Conservation (phyloP, 2,797 vertebrate genomes). For the Myotis daubentonii region DNA sequence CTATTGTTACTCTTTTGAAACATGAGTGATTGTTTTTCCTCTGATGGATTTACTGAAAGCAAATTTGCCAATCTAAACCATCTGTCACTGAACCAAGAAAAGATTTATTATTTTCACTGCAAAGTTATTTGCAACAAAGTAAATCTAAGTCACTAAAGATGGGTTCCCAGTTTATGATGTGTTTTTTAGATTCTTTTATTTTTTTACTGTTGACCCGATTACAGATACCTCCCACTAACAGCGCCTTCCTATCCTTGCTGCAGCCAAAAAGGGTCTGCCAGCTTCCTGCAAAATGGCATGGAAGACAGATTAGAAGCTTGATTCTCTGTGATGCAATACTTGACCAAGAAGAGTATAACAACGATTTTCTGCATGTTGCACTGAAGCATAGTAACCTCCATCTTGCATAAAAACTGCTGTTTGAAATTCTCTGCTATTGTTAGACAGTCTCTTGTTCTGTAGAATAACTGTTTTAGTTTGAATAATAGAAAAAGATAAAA, state of each 20-base stretch:
- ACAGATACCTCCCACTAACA: not conserved
- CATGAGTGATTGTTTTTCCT: not conserved
- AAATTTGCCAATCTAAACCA: conserved; percentile 27
- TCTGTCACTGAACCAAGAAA: conserved; percentile 42
- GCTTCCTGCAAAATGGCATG: not conserved
- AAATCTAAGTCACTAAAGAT: not conserved
- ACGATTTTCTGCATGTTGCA: not conserved
- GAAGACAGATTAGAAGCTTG: not conserved
- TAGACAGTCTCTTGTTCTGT: too few species aligned
- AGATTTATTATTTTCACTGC: conserved; percentile 39
- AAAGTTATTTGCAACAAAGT: not conserved
- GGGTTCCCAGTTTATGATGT: not conserved
- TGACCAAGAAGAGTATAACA: not conserved
- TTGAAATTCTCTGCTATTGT: too few species aligned
- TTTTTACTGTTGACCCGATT: not conserved
- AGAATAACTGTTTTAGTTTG: too few species aligned
- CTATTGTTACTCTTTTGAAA: not conserved
- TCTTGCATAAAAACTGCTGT: too few species aligned
- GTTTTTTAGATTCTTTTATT: not conserved
- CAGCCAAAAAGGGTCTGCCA: not conserved
- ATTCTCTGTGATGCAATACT: not conserved
- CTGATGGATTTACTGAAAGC: not conserved
- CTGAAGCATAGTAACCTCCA: too few species aligned
- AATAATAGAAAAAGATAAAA: too few species aligned
- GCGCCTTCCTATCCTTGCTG: not conserved